Base-by-base conservation (phyloP, 2,797 vertebrate genomes). In the Macropus fuliginosus region DNA sequence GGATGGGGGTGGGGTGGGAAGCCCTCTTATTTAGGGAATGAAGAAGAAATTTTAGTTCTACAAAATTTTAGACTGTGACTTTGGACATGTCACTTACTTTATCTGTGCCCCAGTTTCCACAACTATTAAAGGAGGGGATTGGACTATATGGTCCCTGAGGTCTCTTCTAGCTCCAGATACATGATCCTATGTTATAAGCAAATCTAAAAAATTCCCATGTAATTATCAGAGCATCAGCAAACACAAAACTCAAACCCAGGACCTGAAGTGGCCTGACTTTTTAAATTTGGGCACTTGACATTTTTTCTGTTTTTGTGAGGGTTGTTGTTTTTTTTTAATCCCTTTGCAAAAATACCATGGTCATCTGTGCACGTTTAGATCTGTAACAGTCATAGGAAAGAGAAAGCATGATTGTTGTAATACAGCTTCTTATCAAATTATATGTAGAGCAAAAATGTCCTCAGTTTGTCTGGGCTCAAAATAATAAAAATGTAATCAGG, bases 21-120 rank as follows among this genome's bases (percentile, higher is more conserved):
- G 13, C 59, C 31, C 59, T 62, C 11, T 56, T 87, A 91, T 93
- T 96, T 95, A 92, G 89, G 54, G 92, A 92, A 92, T 66, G 34
- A 87, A 81, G 66, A 59, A 62, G 9, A 95, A 62, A 24, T 46
- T 50, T 91, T 46, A 92, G 10, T 56, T 54, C 94, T 93, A 66
- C 34, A 34, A 66, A 66, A 66, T 66, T 66, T 74, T 94, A 31
- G 91, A 55, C 12, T 54, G 28, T 57, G 54, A 52, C 18, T 95
- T 91, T 54, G n/a, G 52, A 52, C 52, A 52, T 31, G 3, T 59
- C 57, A 66, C 4, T 91, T 94, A 94, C 91, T 52, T 55, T 91
- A 31, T 95, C n/a, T 91, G 16, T 93, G 90, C 11, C 91, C 93
- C 52, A 54, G 66, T 57, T 92, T 96, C 55, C 31, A 24, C 27